Evolutionary conservation across 2,888 invertebrate genomes (phyloP).

Genomic region (Listrodromus nycthemerus): DNA sequence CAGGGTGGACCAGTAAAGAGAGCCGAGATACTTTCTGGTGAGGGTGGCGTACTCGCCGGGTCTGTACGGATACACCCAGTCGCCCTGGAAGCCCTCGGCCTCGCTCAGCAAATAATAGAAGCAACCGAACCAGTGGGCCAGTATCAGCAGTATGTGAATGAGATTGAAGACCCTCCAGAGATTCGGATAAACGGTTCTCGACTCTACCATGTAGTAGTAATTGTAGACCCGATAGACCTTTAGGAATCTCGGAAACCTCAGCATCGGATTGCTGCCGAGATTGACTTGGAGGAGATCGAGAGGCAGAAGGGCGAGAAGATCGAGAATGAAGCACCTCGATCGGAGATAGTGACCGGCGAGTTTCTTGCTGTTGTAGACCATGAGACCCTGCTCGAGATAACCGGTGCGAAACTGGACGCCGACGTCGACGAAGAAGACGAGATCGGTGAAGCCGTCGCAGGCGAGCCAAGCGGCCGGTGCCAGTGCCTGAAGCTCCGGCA

Average conservation of each 20-base stretch:
- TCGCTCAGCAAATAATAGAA: conserved; percentile 98
- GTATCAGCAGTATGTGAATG: conserved; percentile 96
- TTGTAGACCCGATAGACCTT: conserved; percentile 96
- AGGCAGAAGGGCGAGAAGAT: conserved; percentile 93
- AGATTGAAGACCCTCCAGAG: conserved; percentile 98
- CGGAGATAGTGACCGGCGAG: conserved; percentile 95
- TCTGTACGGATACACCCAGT: conserved; percentile 95
- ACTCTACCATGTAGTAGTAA: conserved; percentile 98
- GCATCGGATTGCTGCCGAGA: conserved; percentile 93
- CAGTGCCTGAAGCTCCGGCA: conserved; percentile 93
- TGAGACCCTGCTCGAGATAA: conserved; percentile 96
- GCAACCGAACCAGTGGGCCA: conserved; percentile 99
- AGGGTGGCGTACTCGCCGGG: conserved; percentile 95
- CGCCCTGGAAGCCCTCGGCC: conserved; percentile 94
- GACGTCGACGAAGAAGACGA: conserved; percentile 95
- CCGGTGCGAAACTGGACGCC: conserved; percentile 97
- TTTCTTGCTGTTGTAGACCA: conserved; percentile 96
- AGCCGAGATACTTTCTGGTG: conserved; percentile 96
- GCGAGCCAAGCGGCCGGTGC: conserved; percentile 91
- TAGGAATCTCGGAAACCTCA: conserved; percentile 94
- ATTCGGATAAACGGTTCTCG: conserved; percentile 97
- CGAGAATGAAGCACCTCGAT: conserved; percentile 93
- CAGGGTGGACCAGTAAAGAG: conserved; percentile 98
- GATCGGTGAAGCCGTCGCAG: conserved; percentile 94
- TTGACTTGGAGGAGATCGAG: conserved; percentile 94